Evolutionary conservation across 2,797 vertebrate genomes (phyloP).

Genomic region (Eutrigla gurnardus): DNA sequence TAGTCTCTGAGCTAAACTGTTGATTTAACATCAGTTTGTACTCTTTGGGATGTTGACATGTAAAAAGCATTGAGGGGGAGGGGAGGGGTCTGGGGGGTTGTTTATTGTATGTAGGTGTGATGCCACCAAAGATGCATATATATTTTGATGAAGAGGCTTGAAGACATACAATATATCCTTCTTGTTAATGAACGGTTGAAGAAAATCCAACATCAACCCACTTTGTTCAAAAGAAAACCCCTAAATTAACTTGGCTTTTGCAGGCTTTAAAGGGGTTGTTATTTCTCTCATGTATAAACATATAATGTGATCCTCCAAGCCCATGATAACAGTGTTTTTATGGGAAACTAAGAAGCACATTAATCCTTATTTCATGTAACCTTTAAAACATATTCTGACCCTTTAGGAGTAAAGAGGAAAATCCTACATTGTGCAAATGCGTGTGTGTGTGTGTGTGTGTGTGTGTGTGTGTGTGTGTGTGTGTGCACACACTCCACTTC

Average conservation of each 20-base stretch:
- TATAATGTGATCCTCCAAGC: constrained; percentile 13
- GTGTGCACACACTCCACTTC: not conserved
- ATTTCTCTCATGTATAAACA: constrained; percentile 23
- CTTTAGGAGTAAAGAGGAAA: not conserved
- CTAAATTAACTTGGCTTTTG: not conserved
- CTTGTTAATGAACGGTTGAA: constrained; percentile 1
- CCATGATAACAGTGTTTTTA: constrained; percentile 12
- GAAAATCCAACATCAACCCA: not conserved
- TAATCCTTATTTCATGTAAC: constrained; percentile 11
- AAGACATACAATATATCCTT: not conserved
- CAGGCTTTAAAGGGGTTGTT: constrained; percentile 10
- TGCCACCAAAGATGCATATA: constrained; percentile 7
- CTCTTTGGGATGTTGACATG: constrained; percentile 8
- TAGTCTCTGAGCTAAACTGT: constrained; percentile 18
- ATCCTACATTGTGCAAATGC: not conserved
- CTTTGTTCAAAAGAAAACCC: constrained; percentile 9
- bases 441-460: not conserved
- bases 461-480: not conserved
- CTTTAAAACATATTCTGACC: constrained; percentile 5
- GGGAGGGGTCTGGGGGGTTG: no score
- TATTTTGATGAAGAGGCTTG: constrained; percentile 4
- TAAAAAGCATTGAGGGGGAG: not conserved
- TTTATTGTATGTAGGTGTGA: not conserved
- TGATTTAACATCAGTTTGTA: constrained; percentile 35
- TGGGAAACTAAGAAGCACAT: constrained; percentile 13